Conservation (phyloP, 2,888 invertebrate species). For the Orthonevra nobilis region DNA sequence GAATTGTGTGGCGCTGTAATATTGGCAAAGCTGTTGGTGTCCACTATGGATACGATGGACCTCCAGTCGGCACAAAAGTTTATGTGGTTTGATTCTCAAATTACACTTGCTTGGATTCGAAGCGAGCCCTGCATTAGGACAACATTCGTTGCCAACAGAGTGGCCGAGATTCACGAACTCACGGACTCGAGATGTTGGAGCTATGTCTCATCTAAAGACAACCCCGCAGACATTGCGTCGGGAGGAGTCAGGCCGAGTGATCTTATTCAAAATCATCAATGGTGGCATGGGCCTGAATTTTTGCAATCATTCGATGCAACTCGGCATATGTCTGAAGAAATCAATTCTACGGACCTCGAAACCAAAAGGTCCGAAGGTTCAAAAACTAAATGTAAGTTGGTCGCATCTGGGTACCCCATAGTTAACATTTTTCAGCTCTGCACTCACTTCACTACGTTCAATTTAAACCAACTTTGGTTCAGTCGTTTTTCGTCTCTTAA, state of each 20-base stretch:
- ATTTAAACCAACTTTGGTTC: constrained; percentile 4
- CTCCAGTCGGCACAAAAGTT: constrained; percentile 3
- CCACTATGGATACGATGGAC: neutral
- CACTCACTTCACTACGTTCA: constrained; percentile 14
- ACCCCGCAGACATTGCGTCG: constrained; percentile 71
- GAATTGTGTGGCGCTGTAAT: constrained; percentile 69
- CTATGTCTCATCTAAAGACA: constrained; percentile 68
- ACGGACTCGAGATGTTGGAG: constrained; percentile 54
- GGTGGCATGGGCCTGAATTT: constrained; percentile 71
- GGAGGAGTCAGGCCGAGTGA: constrained; percentile 60
- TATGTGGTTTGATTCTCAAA: constrained; percentile 23
- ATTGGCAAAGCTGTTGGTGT: constrained; percentile 8
- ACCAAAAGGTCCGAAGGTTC: neutral
- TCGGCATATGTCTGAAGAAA: no score
- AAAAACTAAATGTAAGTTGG: constrained; percentile 15
- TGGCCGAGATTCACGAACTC: constrained; percentile 65
- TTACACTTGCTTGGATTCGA: constrained; percentile 53
- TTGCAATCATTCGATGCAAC: constrained; percentile 9
- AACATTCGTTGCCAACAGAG: constrained; percentile 70
- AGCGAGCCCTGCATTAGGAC: constrained; percentile 34
- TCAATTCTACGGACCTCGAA: neutral
- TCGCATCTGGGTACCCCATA: constrained; percentile 27
- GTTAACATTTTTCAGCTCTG: constrained; percentile 37
- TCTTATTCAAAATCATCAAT: constrained; percentile 43
- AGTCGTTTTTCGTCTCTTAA: constrained; percentile 4